phyloP scores from a whole-genome alignment of 2,888 invertebrate genomes.

The Zygaena filipendulae region DNA sequence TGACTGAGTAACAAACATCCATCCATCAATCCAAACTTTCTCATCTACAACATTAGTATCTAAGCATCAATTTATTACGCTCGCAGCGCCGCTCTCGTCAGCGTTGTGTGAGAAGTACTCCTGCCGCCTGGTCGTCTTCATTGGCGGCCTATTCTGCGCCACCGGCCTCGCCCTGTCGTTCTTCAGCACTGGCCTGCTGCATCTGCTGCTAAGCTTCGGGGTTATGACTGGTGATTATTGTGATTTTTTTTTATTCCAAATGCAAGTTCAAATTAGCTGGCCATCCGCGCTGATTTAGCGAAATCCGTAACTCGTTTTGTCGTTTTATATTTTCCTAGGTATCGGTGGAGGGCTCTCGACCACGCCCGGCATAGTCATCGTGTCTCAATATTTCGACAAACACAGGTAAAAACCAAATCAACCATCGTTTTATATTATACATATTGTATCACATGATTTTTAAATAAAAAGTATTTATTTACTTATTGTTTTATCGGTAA shows the following conservation, averaged over 20 bases:
- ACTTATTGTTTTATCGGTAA: no score
- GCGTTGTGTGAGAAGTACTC: slow-evolving; percentile 77
- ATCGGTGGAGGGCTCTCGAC: slow-evolving; percentile 83
- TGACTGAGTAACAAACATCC: no score
- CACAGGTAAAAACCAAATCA: slow-evolving; percentile 55
- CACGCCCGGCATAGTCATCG: slow-evolving; percentile 83
- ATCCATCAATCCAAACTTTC: no score
- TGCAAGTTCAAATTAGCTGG: no score
- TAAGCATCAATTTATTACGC: no score
- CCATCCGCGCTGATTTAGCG: no score
- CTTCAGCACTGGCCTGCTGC: slow-evolving; percentile 75
- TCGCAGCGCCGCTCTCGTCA: slow-evolving; percentile 76
- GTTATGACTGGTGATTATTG: slow-evolving; percentile 74
- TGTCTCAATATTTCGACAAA: slow-evolving; percentile 82
- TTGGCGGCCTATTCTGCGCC: slow-evolving; percentile 78
- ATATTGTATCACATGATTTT: no score
- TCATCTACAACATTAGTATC: no score
- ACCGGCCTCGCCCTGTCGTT: slow-evolving; percentile 75
- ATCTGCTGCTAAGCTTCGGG: slow-evolving; percentile 77
- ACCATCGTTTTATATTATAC: no score
- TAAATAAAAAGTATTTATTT: no score
- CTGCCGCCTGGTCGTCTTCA: slow-evolving; percentile 76
- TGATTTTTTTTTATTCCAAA: no score
- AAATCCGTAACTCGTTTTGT: background rate
- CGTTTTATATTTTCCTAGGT: slow-evolving; percentile 43